phyloP scores from a whole-genome alignment of 2,888 invertebrate species.

The Serrognathus titanus region DNA sequence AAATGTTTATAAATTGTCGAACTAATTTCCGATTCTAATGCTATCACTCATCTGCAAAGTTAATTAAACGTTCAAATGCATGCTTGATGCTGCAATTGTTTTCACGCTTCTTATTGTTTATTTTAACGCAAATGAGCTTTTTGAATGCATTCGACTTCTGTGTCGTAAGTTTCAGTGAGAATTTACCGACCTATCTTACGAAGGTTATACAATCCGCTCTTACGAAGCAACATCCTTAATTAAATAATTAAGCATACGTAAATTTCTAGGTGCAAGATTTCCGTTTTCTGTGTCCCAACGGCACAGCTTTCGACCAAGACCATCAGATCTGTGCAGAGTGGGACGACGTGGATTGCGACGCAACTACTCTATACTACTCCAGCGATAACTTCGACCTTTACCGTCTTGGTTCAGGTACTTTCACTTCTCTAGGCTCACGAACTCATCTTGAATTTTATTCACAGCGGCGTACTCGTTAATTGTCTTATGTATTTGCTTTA shows the following conservation, averaged over 20 bases:
- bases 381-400: constrained; percentile 86
- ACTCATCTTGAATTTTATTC: neutral
- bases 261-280: constrained; percentile 67
- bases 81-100: no score
- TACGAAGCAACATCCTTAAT: constrained; percentile 10
- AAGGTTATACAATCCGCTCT: no score
- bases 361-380: constrained; percentile 72
- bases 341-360: constrained; percentile 85
- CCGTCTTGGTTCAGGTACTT: constrained; percentile 70
- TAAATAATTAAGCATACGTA: constrained; percentile 5
- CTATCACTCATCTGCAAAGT: no score
- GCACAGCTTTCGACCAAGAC: constrained; percentile 88
- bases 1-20: no score
- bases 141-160: no score
- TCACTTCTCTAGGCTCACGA: neutral
- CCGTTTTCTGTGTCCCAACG: constrained; percentile 85
- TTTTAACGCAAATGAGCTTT: no score
- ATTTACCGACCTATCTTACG: no score
- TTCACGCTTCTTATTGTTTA: no score
- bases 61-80: no score
- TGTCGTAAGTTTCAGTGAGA: no score
- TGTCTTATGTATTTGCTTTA: neutral
- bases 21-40: no score
- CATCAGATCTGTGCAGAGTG: constrained; percentile 89
- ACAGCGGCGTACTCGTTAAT: neutral